phyloP scores from a whole-genome alignment of 1,140 invertebrate species.

The Ceratina japonica region DNA sequence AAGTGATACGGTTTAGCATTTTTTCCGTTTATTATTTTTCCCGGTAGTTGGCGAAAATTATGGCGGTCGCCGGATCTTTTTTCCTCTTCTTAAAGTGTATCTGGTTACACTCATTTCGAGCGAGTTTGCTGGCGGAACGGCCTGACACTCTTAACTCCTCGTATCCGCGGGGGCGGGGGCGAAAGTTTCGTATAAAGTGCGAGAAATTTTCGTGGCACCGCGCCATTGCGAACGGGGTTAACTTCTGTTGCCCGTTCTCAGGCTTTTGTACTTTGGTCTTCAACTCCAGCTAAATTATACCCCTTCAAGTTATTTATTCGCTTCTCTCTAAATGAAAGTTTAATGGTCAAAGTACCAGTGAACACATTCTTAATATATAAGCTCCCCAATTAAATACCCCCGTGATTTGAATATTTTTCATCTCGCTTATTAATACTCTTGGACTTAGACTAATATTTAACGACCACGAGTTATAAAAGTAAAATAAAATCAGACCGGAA shows the following conservation, averaged over 20 bases:
- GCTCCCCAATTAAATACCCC: too few relatives aligned
- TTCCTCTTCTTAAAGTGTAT: neutral
- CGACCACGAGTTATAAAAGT: neutral
- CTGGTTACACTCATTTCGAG: slow-evolving; percentile 20
- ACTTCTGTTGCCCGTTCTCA: slow-evolving; percentile 5
- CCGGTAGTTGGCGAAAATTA: slow-evolving; percentile 9
- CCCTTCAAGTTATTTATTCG: too few relatives aligned
- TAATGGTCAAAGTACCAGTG: too few relatives aligned
- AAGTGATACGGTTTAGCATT: slow-evolving; percentile 43
- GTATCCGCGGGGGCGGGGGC: neutral
- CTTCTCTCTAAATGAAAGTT: too few relatives aligned
- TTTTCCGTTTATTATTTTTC: neutral
- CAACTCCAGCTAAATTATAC: neutral
- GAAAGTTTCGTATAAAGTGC: slow-evolving; percentile 24
- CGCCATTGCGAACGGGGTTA: neutral
- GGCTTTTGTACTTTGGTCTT: neutral
- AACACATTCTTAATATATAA: too few relatives aligned
- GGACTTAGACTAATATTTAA: too few relatives aligned
- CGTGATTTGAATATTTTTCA: too few relatives aligned
- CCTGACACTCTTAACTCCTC: neutral
- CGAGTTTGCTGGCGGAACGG: slow-evolving; percentile 7
- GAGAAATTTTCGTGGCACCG: slow-evolving; percentile 9
- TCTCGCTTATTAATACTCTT: too few relatives aligned
- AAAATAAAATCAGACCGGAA: neutral
- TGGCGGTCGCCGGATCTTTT: slow-evolving; percentile 14